Evolutionary conservation across 1,140 invertebrate genomes (phyloP).

Genomic region (Polypedilum vanderplanki): DNA sequence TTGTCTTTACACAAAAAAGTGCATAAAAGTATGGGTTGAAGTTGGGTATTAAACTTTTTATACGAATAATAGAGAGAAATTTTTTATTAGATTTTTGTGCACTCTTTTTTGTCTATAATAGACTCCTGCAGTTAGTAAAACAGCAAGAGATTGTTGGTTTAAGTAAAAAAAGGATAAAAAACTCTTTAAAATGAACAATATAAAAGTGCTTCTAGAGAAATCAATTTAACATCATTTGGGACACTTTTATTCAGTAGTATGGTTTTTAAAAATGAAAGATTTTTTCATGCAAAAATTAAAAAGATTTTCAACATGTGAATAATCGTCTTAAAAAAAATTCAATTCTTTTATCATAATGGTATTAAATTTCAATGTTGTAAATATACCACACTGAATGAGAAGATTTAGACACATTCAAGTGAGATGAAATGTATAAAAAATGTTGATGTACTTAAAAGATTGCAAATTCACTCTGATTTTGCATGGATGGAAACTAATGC

Average conservation of each 20-base stretch:
- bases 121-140: not conserved
- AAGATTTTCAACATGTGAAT: not conserved
- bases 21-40: not conserved
- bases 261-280: too few relatives aligned
- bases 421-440: slow-evolving; percentile 29
- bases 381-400: not conserved
- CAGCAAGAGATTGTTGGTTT: too few relatives aligned
- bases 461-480: not conserved
- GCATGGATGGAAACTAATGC: not conserved
- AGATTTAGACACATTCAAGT: slow-evolving; percentile 4
- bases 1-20: slow-evolving; percentile 10
- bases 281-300: too few relatives aligned
- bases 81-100: slow-evolving; percentile 14
- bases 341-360: not conserved
- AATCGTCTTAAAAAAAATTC: not conserved
- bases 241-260: too few relatives aligned
- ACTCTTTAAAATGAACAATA: too few relatives aligned
- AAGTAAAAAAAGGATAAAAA: too few relatives aligned
- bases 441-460: slow-evolving; percentile 25
- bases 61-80: not conserved
- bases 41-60: not conserved
- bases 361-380: not conserved
- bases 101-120: slow-evolving; percentile 7
- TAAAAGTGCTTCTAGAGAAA: too few relatives aligned
- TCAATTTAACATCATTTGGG: too few relatives aligned